Evolutionary conservation across 2,888 invertebrate species (phyloP), one percentile per base, ranked within the genome.

Genomic region (Cosmia pyralina): DNA sequence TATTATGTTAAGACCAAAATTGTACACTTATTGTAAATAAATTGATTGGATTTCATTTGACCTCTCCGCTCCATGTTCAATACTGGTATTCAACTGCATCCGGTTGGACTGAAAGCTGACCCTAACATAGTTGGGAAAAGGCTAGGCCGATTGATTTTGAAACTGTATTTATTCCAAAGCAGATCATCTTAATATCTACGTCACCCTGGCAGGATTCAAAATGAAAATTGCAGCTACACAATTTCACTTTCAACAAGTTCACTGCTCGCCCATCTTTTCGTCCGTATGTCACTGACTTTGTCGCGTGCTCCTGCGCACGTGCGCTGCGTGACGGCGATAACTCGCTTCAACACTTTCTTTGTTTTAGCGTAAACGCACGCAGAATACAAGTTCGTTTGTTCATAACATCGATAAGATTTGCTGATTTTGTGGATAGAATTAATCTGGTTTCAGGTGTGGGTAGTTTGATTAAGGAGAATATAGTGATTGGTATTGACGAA

Each of bases 261-360:
- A 44, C 38, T 38, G 81, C 28, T 83, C n/a, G 55, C 4, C 38
- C 3, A 41, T 10, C 8, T n/a, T 11, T 10, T 4, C 1, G 53
- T 4, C 85, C 60, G 87, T 90, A 78, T 87, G 84, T 88, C 81
- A 46, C 65, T 13, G 1, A 38, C 52, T 48, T 38, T 22, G 78
- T 88, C 85, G 88, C 87, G 87, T 89, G 90, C 90, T 86, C 88
- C 48, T 11, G 79, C 79, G 88, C 91, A 90, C 89, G 90, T 91
- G 90, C 81, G 81, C 55, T 82, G 82, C 82, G 84, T 87, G 85
- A 78, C 80, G 69, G 75, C 66, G 85, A 87, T 86, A 87, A 85
- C 83, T 86, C 78, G 85, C 87, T 80, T 85, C 82, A 84, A 82
- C 88, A 91, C 92, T 93, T 92, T 92, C 92, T 89, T 92, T 90